Base-by-base conservation (phyloP, 2,888 invertebrate species). In the Colostygia pectinataria region DNA sequence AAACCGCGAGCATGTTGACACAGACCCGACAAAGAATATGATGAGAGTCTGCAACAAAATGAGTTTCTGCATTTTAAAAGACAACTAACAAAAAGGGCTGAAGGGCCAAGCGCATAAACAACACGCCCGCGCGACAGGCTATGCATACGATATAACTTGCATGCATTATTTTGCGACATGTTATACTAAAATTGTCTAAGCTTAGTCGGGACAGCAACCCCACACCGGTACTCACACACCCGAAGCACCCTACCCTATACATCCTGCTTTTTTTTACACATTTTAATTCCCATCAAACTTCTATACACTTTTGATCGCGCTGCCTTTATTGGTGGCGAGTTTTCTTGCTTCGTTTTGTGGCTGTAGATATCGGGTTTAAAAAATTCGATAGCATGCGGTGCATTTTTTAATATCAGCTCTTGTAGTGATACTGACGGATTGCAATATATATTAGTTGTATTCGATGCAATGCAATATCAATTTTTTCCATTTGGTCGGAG, bases 141-240 rank as follows among this genome's bases (percentile, higher is more conserved):
- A 75, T 77, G 77, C 78, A 77, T 77, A 72, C 71, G 66, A 68
- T 77, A 77, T 75, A 68, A 70, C 65, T 65, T 53, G 55, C 65
- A 73, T 79, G 77, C 79, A 83, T 84, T 83, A 83, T 86, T 84
- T 80, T 72, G 75, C 72, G 74, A 76, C 70, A 73, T 78, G 80
- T 81, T 77, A 83, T 80, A 80, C 83, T 85, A 83, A 88, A 88
- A 83, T 86, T 82, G 83, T 88, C 87, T 87, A 86, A 89, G 86
- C 88, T 86, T 83, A 88, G 83, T 40, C 31, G 23, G 40, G 83
- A 82, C 79, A 28, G 41, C 31, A 28, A 37, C 42, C 81, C 80
- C 74, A 71, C 71, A 66, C 71, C 2, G 39, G 42, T 41, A 47
- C 68, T 61, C 77, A 68, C 74, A 55, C 62, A 44, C 49, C 44